Evolutionary conservation across 2,888 invertebrate genomes (phyloP).

Genomic region (Smittia sp.): DNA sequence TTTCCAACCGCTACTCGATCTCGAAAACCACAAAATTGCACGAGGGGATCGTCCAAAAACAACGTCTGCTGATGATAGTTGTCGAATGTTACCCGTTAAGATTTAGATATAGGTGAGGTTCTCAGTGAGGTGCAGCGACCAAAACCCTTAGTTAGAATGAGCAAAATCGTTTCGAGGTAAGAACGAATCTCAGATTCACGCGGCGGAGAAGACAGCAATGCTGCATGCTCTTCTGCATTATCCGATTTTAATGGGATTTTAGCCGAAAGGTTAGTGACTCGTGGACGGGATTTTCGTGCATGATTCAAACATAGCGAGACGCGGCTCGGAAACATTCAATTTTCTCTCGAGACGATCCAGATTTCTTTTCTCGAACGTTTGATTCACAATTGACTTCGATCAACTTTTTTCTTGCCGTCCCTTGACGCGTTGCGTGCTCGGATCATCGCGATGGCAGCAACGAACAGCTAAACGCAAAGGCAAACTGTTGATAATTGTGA

Average conservation of each 20-base stretch:
- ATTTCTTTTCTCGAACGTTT: background rate
- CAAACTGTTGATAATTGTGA: background rate
- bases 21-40: too few relatives aligned
- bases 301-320: background rate
- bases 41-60: too few relatives aligned
- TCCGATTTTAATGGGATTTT: conserved; percentile 1
- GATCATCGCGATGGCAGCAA: too few relatives aligned
- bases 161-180: background rate
- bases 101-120: too few relatives aligned
- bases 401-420: too few relatives aligned
- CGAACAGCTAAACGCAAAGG: too few relatives aligned
- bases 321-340: background rate
- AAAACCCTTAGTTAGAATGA: too few relatives aligned
- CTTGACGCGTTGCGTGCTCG: too few relatives aligned
- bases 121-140: too few relatives aligned
- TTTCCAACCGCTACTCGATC: too few relatives aligned
- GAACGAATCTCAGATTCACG: background rate
- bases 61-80: too few relatives aligned
- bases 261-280: conserved; percentile 11
- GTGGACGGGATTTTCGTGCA: conserved; percentile 9
- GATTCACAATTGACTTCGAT: background rate
- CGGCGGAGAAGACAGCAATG: background rate
- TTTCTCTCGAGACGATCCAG: background rate
- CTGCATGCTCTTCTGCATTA: background rate
- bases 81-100: too few relatives aligned